Percentiles rank a stretch among this genome's conserved stretches.
Evolutionary conservation across 2,113 vertebrate species (phyloP).

Genomic region (Tympanuchus pallidicinctus): DNA sequence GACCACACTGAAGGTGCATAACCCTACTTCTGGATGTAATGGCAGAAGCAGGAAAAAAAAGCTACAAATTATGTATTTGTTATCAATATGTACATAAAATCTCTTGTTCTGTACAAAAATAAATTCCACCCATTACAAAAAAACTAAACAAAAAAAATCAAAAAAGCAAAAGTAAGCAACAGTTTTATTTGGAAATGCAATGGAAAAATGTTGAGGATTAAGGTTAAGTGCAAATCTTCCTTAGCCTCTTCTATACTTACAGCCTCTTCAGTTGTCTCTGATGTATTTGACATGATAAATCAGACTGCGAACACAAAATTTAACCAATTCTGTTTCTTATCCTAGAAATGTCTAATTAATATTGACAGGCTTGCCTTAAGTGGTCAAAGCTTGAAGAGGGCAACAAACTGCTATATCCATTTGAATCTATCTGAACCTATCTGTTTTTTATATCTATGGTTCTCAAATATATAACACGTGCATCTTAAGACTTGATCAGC

Average conservation of each 20-base stretch:
- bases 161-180: background rate
- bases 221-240: background rate
- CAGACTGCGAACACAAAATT: background rate
- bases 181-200: background rate
- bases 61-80: accelerated
- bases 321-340: background rate
- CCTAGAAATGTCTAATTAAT: background rate
- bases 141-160: no score
- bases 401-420: background rate
- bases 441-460: background rate
- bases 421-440: background rate
- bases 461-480: background rate
- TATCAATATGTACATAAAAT: background rate
- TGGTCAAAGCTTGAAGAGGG: background rate
- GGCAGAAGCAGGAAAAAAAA: background rate
- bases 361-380: background rate
- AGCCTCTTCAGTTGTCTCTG: background rate
- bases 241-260: background rate
- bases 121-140: background rate
- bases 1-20: background rate
- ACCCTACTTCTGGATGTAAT: background rate
- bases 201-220: background rate
- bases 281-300: background rate
- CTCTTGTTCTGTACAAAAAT: background rate
- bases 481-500: background rate